Percentiles rank a stretch among this genome's conserved stretches.
Conservation (phyloP, 2,113 vertebrate genomes). For the Agapornis roseicollis region DNA sequence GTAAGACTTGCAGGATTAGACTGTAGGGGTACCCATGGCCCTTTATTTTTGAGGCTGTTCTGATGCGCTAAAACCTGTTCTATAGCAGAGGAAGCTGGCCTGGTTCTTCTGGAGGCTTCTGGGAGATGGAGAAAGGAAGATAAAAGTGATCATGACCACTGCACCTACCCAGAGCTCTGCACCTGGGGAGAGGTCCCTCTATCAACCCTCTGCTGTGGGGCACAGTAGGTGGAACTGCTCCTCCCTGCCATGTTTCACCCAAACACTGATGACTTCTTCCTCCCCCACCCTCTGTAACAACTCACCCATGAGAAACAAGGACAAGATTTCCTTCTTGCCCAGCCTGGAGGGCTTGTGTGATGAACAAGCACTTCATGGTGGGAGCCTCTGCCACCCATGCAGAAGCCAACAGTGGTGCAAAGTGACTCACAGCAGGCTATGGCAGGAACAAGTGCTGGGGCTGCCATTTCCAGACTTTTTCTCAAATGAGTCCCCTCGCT, state of each 20-base stretch:
- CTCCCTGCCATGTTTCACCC: not conserved
- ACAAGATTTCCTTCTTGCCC: not conserved
- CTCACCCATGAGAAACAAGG: not conserved
- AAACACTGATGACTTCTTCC: rapidly evolving
- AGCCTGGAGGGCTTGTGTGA: not conserved
- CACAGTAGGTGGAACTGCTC: not conserved
- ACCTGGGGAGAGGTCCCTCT: not conserved
- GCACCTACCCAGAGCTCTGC: not conserved
- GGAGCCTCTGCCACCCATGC: not conserved
- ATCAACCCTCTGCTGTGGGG: not conserved
- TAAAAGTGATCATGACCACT: not conserved
- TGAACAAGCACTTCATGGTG: not conserved
- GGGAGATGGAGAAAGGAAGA: not conserved
- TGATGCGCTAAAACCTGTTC: not conserved
- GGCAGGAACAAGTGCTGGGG: not conserved
- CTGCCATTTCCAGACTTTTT: not conserved
- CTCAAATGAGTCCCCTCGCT: not conserved
- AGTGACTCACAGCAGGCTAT: not conserved
- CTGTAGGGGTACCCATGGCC: rapidly evolving
- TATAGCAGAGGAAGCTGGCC: not conserved
- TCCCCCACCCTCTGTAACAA: not conserved
- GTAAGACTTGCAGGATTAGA: not conserved
- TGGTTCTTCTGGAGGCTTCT: not conserved
- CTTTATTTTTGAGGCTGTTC: not conserved
- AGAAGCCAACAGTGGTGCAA: rapidly evolving